Conservation (phyloP, 1,140 invertebrate species). For the Solenopsis invicta region DNA sequence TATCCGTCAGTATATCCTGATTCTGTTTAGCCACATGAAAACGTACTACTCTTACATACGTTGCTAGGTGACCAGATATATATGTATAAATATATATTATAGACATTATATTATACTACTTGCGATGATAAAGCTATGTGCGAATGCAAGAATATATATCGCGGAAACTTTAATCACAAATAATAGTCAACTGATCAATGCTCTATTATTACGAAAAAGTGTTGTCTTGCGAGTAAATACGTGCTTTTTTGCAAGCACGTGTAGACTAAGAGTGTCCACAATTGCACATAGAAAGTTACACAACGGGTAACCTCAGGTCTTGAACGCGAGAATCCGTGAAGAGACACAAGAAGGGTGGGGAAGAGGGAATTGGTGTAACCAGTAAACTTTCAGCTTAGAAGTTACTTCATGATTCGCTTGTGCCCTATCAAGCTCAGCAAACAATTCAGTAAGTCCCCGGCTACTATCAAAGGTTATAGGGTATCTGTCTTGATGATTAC, state of each 20-base stretch:
- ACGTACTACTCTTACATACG: neutral
- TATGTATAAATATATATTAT: constrained; percentile 1
- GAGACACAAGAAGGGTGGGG: neutral
- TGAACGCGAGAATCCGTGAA: constrained; percentile 21
- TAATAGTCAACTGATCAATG: neutral
- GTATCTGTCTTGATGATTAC: neutral
- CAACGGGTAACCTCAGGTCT: neutral
- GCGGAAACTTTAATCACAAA: constrained; percentile 22
- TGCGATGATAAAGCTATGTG: neutral
- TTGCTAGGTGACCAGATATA: neutral
- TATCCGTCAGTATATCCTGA: constrained; percentile 59
- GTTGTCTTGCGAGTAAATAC: constrained; percentile 36
- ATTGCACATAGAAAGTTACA: constrained; percentile 23
- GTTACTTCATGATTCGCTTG: constrained; percentile 42
- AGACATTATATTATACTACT: neutral
- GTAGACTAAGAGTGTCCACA: neutral
- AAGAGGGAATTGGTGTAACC: constrained; percentile 7
- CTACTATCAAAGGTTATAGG: neutral
- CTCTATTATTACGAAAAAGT: constrained; percentile 24
- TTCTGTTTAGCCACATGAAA: constrained; percentile 43
- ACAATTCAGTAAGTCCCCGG: constrained; percentile 38
- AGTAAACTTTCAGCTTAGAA: constrained; percentile 56
- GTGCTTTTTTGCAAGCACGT: constrained; percentile 16
- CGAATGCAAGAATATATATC: neutral
- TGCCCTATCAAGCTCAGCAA: constrained; percentile 69